Conservation (phyloP, 2,888 invertebrate genomes). For the Pyralis farinalis region DNA sequence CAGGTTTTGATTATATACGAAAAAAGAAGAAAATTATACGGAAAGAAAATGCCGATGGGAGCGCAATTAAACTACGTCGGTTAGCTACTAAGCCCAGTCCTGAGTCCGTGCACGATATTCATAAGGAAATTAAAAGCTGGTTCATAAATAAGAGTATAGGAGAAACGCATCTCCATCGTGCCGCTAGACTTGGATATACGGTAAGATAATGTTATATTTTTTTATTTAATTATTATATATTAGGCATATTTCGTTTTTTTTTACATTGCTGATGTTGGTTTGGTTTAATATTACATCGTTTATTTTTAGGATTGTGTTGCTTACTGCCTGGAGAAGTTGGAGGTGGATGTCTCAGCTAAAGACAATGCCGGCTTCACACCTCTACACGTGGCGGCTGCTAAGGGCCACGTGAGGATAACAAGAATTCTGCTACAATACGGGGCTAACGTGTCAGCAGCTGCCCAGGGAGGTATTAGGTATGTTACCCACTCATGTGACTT, state of each 20-base stretch:
- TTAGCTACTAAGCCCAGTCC: slow-evolving; percentile 78
- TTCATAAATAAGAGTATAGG: slow-evolving; percentile 97
- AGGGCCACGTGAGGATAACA: slow-evolving; percentile 93
- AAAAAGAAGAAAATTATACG: slow-evolving; percentile 90
- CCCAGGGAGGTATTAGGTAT: slow-evolving; percentile 93
- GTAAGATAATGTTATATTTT: slow-evolving; percentile 75
- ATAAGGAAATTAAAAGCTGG: slow-evolving; percentile 93
- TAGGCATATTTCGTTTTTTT: slow-evolving; percentile 12
- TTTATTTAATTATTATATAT: too few relatives aligned
- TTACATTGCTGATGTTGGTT: too few relatives aligned
- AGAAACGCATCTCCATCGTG: slow-evolving; percentile 95
- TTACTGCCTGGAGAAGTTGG: slow-evolving; percentile 93
- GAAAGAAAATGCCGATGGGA: slow-evolving; percentile 70
- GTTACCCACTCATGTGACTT: not conserved
- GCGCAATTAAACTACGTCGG: slow-evolving; percentile 64
- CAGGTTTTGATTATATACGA: slow-evolving; percentile 93
- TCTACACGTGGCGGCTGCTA: slow-evolving; percentile 94
- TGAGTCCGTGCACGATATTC: slow-evolving; percentile 88
- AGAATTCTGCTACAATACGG: slow-evolving; percentile 92
- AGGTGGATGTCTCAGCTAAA: slow-evolving; percentile 90
- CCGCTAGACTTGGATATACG: slow-evolving; percentile 93
- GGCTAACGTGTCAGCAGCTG: slow-evolving; percentile 94
- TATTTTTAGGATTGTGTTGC: slow-evolving; percentile 90
- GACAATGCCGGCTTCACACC: slow-evolving; percentile 97
- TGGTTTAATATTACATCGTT: slow-evolving; percentile 3